phyloP scores from a whole-genome alignment of 2,797 vertebrate species.

The Sitta carolinensis region DNA sequence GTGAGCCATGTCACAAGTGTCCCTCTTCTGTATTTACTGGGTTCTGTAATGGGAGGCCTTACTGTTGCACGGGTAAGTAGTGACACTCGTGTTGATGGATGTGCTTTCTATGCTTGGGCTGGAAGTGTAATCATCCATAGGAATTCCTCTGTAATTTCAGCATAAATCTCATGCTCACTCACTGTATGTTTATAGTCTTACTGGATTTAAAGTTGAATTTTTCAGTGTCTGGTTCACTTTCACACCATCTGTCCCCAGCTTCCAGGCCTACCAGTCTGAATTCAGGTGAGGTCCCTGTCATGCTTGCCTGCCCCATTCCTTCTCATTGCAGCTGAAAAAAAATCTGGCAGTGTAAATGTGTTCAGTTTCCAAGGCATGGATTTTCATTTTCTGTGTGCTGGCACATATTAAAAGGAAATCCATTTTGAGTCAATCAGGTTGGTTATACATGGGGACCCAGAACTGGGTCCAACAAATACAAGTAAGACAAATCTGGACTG shows the following conservation, averaged over 20 bases:
- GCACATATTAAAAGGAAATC: slow-evolving; percentile 7
- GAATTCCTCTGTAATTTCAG: slow-evolving; percentile 18
- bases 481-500: not conserved
- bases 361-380: not conserved
- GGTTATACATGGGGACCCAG: not conserved
- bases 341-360: not conserved
- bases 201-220: slow-evolving; percentile 12
- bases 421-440: not conserved
- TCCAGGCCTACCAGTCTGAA: not conserved
- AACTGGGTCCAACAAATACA: not conserved
- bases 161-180: slow-evolving; percentile 12
- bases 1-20: slow-evolving; percentile 71
- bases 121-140: slow-evolving; percentile 19
- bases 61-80: not conserved
- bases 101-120: not conserved
- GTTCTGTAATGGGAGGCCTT: not conserved
- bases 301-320: not conserved
- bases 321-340: not conserved
- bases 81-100: not conserved
- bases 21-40: not conserved
- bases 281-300: not conserved
- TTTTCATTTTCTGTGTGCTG: slow-evolving; percentile 1
- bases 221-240: slow-evolving; percentile 39
- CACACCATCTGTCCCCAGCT: not conserved
- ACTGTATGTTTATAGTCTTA: slow-evolving; percentile 30